Conservation (phyloP, 2,797 vertebrate species). For the Sebastiscus tertius region DNA sequence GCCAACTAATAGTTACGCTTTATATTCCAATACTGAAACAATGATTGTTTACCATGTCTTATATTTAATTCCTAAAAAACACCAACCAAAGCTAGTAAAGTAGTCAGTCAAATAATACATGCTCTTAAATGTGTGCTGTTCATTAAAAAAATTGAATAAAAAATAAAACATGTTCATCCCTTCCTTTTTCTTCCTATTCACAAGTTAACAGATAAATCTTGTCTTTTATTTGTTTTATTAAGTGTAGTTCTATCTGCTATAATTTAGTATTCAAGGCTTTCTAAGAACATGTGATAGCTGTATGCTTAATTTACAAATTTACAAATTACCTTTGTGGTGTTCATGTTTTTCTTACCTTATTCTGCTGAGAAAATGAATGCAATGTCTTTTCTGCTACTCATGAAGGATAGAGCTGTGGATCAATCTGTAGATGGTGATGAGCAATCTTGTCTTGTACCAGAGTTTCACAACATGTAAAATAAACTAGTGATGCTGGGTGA, state of each 20-base stretch:
- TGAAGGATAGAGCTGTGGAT: slow-evolving; percentile 22
- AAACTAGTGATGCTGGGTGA: slow-evolving; percentile 21
- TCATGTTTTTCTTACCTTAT: slow-evolving; percentile 60
- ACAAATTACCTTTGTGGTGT: background rate
- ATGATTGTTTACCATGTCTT: background rate
- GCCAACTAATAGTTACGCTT: background rate
- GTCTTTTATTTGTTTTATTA: background rate
- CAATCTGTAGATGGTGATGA: slow-evolving; percentile 50
- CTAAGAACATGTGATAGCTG: background rate
- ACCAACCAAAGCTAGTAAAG: background rate
- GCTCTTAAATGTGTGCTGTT: background rate
- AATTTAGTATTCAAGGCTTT: background rate
- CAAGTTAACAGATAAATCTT: background rate
- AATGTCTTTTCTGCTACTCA: slow-evolving; percentile 23
- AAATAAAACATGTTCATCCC: background rate
- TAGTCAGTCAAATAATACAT: background rate
- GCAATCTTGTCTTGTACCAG: slow-evolving; percentile 56
- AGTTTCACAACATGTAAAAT: slow-evolving; percentile 66
- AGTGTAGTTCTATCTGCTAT: background rate
- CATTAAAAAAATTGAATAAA: background rate
- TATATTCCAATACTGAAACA: background rate
- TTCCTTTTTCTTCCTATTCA: background rate
- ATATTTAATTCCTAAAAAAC: background rate
- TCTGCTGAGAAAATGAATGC: background rate
- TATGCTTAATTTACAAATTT: background rate